Percentiles rank a stretch among this genome's conserved stretches.
Conservation (phyloP, 2,888 invertebrate genomes). For the Noctua comes region DNA sequence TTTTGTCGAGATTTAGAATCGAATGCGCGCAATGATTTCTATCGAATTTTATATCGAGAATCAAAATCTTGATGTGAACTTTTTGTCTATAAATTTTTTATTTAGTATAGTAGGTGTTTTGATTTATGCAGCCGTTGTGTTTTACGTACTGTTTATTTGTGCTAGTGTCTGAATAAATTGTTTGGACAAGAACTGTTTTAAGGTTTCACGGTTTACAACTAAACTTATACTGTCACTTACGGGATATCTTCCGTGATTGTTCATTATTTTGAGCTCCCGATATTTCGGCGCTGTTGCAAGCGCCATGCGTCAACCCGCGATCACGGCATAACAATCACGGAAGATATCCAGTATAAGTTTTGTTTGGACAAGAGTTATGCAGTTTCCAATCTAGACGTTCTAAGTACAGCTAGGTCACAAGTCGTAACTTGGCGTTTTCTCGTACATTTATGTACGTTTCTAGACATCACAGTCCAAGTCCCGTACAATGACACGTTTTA, state of each 20-base stretch:
- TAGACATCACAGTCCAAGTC: slow-evolving; percentile 61
- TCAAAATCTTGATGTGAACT: slow-evolving; percentile 9
- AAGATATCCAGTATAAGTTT: too few relatives aligned
- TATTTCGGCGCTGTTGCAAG: too few relatives aligned
- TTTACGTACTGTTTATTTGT: background rate
- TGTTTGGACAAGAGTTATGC: slow-evolving; percentile 18
- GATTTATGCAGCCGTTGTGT: background rate
- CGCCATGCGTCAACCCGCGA: too few relatives aligned
- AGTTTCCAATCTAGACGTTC: slow-evolving; percentile 24
- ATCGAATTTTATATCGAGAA: slow-evolving; percentile 34
- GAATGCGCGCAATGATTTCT: slow-evolving; percentile 40
- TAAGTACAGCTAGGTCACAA: slow-evolving; percentile 44
- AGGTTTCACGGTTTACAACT: too few relatives aligned
- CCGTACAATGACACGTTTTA: slow-evolving; percentile 79
- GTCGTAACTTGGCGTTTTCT: slow-evolving; percentile 47
- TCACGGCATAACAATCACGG: too few relatives aligned
- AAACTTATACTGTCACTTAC: too few relatives aligned
- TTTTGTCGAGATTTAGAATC: slow-evolving; percentile 43
- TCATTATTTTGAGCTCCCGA: too few relatives aligned
- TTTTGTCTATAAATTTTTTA: slow-evolving; percentile 6
- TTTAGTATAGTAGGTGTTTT: background rate
- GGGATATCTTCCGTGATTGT: too few relatives aligned
- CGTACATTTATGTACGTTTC: slow-evolving; percentile 51
- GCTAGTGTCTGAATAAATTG: slow-evolving; percentile 27
- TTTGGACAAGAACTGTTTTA: slow-evolving; percentile 13